Evolutionary conservation across 2,888 invertebrate species (phyloP).

Genomic region (Platynereis dumerilii): DNA sequence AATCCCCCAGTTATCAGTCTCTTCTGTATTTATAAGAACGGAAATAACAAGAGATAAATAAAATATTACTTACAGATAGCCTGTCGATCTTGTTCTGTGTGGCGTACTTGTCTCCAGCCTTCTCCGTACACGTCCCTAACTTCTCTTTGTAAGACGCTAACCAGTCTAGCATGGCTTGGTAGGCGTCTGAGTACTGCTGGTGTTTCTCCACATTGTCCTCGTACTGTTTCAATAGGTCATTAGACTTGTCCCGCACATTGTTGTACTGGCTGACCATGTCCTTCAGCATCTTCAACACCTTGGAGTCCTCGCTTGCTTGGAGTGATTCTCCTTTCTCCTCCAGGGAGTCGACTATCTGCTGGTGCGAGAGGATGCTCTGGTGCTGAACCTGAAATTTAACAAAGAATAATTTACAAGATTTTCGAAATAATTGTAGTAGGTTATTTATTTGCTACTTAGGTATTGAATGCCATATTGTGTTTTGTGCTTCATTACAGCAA

Average conservation of each 20-base stretch:
- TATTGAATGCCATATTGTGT: not conserved
- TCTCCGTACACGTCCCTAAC: constrained; percentile 79
- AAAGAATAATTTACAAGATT: constrained; percentile 1
- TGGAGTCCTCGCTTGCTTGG: constrained; percentile 45
- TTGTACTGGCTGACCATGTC: constrained; percentile 51
- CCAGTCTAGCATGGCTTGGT: constrained; percentile 81
- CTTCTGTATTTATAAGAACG: too few relatives aligned
- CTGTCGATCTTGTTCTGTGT: constrained; percentile 81
- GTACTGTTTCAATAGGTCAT: constrained; percentile 80
- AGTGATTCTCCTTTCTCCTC: constrained; percentile 80
- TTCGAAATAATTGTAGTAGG: not conserved
- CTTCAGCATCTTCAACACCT: constrained; percentile 51
- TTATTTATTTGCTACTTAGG: not conserved
- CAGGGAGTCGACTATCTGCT: constrained; percentile 83
- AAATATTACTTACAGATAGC: constrained; percentile 69
- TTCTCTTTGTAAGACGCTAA: constrained; percentile 90
- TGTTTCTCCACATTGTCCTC: constrained; percentile 87
- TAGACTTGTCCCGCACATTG: constrained; percentile 47
- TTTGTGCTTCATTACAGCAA: not conserved
- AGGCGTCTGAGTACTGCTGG: constrained; percentile 77
- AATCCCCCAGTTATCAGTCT: too few relatives aligned
- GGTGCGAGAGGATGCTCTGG: constrained; percentile 78
- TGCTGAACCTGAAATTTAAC: constrained; percentile 65
- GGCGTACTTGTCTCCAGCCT: constrained; percentile 83
- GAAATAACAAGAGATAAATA: too few relatives aligned